Percentiles rank a stretch among this genome's conserved stretches.
Evolutionary conservation across 2,797 vertebrate genomes (phyloP).

Genomic region (Rhabdophis nuchalis): DNA sequence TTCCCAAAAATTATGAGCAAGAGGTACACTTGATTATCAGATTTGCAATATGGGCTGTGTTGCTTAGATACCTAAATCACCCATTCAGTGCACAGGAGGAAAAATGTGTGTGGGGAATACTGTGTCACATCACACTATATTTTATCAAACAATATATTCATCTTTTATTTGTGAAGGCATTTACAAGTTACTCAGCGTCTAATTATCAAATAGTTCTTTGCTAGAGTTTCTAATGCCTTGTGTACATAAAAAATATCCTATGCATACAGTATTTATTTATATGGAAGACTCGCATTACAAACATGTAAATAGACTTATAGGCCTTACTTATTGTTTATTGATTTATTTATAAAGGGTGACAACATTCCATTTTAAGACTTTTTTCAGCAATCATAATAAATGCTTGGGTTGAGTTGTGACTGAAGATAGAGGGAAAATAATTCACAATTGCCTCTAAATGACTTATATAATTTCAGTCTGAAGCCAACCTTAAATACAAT

Average conservation of each 20-base stretch:
- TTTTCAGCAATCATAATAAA: background rate
- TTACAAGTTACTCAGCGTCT: background rate
- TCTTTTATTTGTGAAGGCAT: conserved; percentile 44
- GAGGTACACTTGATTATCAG: conserved; percentile 56
- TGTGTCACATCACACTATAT: background rate
- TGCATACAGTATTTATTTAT: background rate
- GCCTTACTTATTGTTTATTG: background rate
- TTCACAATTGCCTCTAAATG: background rate
- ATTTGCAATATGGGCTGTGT: conserved; percentile 56
- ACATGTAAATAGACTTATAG: background rate
- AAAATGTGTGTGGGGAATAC: conserved; percentile 23
- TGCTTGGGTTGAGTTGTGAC: background rate
- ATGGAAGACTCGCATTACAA: background rate
- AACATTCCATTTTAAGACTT: background rate
- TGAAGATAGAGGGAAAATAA: background rate
- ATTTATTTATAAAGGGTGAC: background rate
- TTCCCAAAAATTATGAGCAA: conserved; percentile 32
- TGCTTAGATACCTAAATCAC: conserved; percentile 61
- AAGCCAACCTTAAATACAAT: background rate
- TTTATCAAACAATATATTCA: conserved; percentile 31
- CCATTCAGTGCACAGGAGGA: background rate
- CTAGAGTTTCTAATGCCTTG: background rate
- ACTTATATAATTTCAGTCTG: background rate
- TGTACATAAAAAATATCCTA: background rate
- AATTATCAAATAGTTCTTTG: background rate